A percentile compares a stretch with the other conserved stretches of the same genome.
These are phyloP conservation scores for Yponomeuta plumbellus DNA, from an alignment of 2,888 invertebrate genomes.

Conservation along the genomic window DNA sequence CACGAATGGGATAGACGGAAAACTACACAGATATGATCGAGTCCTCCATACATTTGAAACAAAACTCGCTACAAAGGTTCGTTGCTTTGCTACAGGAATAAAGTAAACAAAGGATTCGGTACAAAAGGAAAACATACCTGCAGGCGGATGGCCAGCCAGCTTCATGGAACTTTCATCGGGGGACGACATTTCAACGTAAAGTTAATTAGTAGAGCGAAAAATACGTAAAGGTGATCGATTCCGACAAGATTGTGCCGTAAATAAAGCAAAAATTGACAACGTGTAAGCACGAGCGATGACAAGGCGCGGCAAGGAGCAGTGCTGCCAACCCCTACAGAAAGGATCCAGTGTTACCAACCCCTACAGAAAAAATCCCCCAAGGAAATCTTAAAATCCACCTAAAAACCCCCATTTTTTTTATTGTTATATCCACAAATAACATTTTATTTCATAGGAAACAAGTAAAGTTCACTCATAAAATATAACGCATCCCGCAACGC, in stretches of 20 bases:
- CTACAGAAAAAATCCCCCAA: too few relatives aligned
- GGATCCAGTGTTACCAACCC: too few relatives aligned
- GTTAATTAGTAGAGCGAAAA: conserved; percentile 20
- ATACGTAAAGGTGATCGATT: conserved; percentile 22
- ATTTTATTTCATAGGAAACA: too few relatives aligned
- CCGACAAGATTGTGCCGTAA: conserved; percentile 34
- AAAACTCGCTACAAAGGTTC: neutral
- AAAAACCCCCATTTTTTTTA: too few relatives aligned
- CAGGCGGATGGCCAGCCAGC: conserved; percentile 93
- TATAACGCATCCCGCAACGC: too few relatives aligned
- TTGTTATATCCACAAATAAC: too few relatives aligned
- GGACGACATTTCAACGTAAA: conserved; percentile 51
- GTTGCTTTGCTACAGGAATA: neutral
- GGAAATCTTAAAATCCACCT: too few relatives aligned
- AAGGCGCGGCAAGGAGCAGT: conserved; percentile 22
- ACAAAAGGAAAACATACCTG: conserved; percentile 77
- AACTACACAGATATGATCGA: neutral
- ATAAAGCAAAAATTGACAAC: conserved; percentile 33
- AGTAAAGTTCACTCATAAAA: too few relatives aligned
- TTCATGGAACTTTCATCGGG: conserved; percentile 80
- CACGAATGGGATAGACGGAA: too few relatives aligned
- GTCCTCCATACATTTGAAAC: neutral
- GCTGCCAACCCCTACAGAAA: too few relatives aligned
- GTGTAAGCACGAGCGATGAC: conserved; percentile 45
- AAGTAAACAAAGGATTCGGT: conserved; percentile 8